Base-by-base conservation (phyloP, 2,113 vertebrate species). In the Rhizomys pruinosus region DNA sequence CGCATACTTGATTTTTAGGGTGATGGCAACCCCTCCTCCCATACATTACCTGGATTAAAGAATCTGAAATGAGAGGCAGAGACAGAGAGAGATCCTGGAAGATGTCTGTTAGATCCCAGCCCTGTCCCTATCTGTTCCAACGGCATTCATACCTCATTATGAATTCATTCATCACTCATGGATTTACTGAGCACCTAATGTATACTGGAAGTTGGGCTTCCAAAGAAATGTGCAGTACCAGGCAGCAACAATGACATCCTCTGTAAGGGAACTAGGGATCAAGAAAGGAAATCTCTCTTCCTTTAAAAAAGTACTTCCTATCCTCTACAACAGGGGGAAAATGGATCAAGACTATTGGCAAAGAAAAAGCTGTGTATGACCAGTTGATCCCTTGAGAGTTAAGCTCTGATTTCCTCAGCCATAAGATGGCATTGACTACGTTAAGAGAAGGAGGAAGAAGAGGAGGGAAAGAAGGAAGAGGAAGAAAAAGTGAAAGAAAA, bases 111-210 rank as follows among this genome's bases (percentile, higher is more conserved):
- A 80, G 74, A 73, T 73, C 68, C 68, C 32, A 89, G 22, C 19
- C 27, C 22, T 59, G 5, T 37, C 37, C 72, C 27, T 66, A 59
- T 64, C n/a, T 87, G 52, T 20, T 34, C 22, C 25, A 47, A 55
- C 17, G 52, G 8, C 52, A 79, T 86, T 71, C 80, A 66, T 11
- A 84, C 52, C 32, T 85, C 66, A 71, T 74, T 77, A 78, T 87
- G 73, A 64, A 84, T 92, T 87, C 68, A 39, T 52, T 94, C 37
- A 78, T 29, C 13, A 6, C 34, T 57, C 37, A 69, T 32, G 13
- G 61, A 79, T 86, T 92, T 93, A 44, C 63, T 90, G 34, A 93
- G 68, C n/a, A 84, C n/a, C 61, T 87, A n/a, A 42, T 68, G 7
- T 73, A 42, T 90, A 39, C 77, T 80, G 37, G 68, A 72, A 59